These are phyloP conservation scores for Branchipolynoe longqiensis DNA, from an alignment of 2,888 invertebrate species.

Conservation along the genomic window DNA sequence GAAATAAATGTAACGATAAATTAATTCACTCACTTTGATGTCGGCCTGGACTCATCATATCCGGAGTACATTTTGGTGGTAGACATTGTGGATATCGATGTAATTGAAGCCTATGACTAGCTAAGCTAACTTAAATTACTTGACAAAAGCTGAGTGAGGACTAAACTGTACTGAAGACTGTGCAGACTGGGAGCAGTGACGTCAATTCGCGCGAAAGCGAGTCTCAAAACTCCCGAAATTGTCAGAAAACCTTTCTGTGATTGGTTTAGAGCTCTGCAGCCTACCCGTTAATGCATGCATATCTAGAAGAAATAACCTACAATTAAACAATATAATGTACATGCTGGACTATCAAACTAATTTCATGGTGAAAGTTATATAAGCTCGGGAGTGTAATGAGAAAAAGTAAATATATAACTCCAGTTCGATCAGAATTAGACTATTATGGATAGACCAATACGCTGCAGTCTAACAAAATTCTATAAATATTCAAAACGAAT, in stretches of 20 bases:
- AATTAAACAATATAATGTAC: no score
- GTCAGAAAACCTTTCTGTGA: neutral
- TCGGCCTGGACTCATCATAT: neutral
- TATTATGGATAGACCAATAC: constrained; percentile 1
- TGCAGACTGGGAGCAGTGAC: neutral
- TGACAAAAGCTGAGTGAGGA: neutral
- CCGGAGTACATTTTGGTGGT: neutral
- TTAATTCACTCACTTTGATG: constrained; percentile 26
- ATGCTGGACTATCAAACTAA: no score
- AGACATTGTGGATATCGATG: constrained; percentile 6
- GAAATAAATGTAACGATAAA: no score
- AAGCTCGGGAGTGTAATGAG: no score
- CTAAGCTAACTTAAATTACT: neutral
- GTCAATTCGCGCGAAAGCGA: constrained; percentile 54
- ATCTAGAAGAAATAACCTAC: no score
- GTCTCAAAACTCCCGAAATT: neutral
- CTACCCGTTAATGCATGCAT: no score
- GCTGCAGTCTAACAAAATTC: neutral
- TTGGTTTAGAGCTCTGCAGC: neutral
- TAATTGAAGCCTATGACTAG: neutral
- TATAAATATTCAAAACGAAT: constrained; percentile 5
- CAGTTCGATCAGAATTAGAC: no score
- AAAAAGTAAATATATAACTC: no score
- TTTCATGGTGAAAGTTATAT: no score
- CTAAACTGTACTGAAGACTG: neutral